A percentile compares a stretch with the other conserved stretches of the same genome.
These are phyloP conservation scores for Buceros bicornis DNA, from an alignment of 2,797 vertebrate genomes.

Conservation along the genomic window DNA sequence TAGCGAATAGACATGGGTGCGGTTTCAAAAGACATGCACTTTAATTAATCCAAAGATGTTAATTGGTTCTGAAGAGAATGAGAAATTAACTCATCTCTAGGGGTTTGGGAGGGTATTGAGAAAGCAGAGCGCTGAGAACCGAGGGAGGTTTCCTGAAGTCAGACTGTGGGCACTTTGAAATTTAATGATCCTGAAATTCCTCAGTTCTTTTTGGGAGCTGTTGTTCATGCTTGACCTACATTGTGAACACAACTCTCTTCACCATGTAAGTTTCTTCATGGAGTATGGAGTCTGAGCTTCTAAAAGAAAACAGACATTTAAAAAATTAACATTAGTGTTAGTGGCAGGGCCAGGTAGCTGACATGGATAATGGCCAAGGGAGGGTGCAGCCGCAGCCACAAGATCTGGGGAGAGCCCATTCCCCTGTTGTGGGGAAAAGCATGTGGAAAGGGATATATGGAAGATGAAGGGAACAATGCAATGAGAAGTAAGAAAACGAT, in stretches of 20 bases:
- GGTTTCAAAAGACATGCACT: background rate
- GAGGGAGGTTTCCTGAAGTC: background rate
- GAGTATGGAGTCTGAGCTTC: background rate
- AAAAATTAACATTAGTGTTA: background rate
- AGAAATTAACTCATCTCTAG: background rate
- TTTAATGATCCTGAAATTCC: background rate
- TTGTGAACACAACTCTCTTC: background rate
- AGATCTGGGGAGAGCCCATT: background rate
- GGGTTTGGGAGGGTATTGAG: background rate
- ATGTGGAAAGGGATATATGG: background rate
- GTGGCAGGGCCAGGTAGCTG: background rate
- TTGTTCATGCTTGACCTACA: background rate
- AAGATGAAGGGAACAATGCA: background rate
- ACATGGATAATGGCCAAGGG: background rate
- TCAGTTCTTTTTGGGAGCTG: background rate
- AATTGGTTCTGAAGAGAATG: background rate
- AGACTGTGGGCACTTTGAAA: background rate
- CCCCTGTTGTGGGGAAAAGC: background rate
- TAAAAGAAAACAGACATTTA: background rate
- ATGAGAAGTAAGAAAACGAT: background rate
- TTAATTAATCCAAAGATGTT: constrained; percentile 1
- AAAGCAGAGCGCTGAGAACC: background rate
- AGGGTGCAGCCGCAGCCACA: background rate
- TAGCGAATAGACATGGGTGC: background rate
- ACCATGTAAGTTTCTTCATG: background rate